Evolutionary conservation across 2,797 vertebrate species (phyloP).

Genomic region (Adelosebastes latens): DNA sequence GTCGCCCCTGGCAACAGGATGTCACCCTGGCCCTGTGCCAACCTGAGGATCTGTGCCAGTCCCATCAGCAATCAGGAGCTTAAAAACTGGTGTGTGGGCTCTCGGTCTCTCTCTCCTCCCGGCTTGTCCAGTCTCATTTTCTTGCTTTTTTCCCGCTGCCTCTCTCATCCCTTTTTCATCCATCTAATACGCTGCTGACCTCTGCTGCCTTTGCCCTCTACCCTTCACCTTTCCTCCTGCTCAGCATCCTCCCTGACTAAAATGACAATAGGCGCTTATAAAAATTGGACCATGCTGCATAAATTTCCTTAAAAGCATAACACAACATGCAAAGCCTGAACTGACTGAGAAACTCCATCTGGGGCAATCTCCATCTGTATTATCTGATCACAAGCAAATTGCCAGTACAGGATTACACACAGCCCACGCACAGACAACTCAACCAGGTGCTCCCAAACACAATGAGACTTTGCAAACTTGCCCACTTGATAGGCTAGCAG

Average conservation of each 20-base stretch:
- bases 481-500: conserved; percentile 32
- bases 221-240: not conserved
- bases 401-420: conserved; percentile 24
- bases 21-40: conserved; percentile 79
- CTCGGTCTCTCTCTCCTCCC: conserved; percentile 37
- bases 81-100: conserved; percentile 60
- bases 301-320: not conserved
- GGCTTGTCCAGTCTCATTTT: conserved; percentile 45
- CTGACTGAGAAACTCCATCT: conserved; percentile 6
- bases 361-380: not conserved
- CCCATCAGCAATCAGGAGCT: conserved; percentile 67
- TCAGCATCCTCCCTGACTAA: conserved; percentile 17
- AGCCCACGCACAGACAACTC: conserved; percentile 32
- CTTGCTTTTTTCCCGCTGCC: conserved; percentile 29
- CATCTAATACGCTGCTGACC: conserved; percentile 26
- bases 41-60: conserved; percentile 69
- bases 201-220: conserved; percentile 25
- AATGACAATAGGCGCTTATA: conserved; percentile 9
- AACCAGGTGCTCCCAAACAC: conserved; percentile 51
- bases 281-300: not conserved
- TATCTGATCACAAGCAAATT: conserved; percentile 19
- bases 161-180: conserved; percentile 40
- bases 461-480: conserved; percentile 28
- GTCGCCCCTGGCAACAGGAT: conserved; percentile 84
- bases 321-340: not conserved